Evolutionary conservation across 2,888 invertebrate species (phyloP), one percentile per base, ranked within the genome.

Genomic region (Volucella inanis): DNA sequence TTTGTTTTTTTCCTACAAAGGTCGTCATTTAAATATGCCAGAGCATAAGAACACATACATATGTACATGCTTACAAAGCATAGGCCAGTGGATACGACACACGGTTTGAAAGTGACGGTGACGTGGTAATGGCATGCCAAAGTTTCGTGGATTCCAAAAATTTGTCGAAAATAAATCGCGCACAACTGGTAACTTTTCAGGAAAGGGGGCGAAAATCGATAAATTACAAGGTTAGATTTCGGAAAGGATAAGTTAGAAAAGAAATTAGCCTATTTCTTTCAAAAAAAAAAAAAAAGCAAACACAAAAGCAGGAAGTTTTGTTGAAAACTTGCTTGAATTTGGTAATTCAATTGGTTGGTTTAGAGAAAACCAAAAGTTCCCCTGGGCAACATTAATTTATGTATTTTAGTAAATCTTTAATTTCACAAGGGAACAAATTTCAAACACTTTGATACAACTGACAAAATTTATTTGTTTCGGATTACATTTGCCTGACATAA

Each of bases 191-290:
- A 12, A 59, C 43, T 43, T 59, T 59, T 14, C n/a, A 57, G n/a
- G 15, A 22, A 39, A 57, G 39, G 31, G 50, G 57, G 67, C 59
- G 38, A 68, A 68, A 76, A 76, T 76, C 76, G 59, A 68, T 76
- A 76, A 61, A 6, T 31, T 6, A 67, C 76, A 76, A 57, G 61
- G 59, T 50, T 61, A 52, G 57, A 15, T 65, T 59, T 57, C 47
- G 31, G 67, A 15, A 2, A 59, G 41, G 31, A 6, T 31, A 31
- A 31, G 0, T 31, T 38, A 38, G 38, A 43, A 49, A 54, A 41
- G 14, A 62, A 62, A 43, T 38, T 43, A 52, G 43, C 38, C 47
- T 74, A 22, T 14, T 31, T 31, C 31, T 31, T 31, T 31, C 0
- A 0, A 31, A 31, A 6, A 31, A 31, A 6, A 31, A 31, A 31